These are phyloP conservation scores for Pseudeuparius sepicola DNA, from an alignment of 2,888 invertebrate genomes.

Conservation along the genomic window DNA sequence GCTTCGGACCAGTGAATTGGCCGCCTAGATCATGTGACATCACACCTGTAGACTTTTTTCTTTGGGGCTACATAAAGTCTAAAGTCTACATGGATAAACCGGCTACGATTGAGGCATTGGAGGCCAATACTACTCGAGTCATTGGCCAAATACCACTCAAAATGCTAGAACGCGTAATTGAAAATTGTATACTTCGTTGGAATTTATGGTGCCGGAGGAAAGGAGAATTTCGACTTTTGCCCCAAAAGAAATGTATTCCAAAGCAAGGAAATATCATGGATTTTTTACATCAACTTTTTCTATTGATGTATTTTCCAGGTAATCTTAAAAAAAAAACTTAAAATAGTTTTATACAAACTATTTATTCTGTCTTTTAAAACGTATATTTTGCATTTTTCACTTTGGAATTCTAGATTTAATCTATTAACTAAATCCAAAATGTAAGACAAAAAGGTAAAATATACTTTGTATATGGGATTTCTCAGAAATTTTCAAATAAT, in stretches of 20 bases:
- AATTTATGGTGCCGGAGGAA: not conserved
- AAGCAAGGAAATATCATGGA: not conserved
- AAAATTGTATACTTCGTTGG: not conserved
- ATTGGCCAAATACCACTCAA: too few species aligned
- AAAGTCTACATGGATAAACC: too few species aligned
- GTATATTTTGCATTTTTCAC: slow-evolving; percentile 5
- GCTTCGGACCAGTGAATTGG: too few species aligned
- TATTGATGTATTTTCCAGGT: not conserved
- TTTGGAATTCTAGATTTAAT: slow-evolving; percentile 6
- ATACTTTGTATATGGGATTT: not conserved
- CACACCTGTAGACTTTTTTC: too few species aligned
- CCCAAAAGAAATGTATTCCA: not conserved
- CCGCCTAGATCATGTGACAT: too few species aligned
- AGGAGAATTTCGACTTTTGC: not conserved
- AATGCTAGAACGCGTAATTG: slow-evolving; percentile 1
- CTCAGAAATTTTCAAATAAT: not conserved
- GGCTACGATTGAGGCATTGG: too few species aligned
- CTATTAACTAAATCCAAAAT: slow-evolving; percentile 3
- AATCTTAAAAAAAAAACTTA: slow-evolving; percentile 5
- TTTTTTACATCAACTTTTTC: slow-evolving; percentile 1
- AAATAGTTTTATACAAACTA: slow-evolving; percentile 4
- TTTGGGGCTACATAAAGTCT: too few species aligned
- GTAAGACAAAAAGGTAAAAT: slow-evolving; percentile 1
- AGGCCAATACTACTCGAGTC: too few species aligned
- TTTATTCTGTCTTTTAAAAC: slow-evolving; percentile 1